Base-by-base conservation (phyloP, 2,888 invertebrate genomes). In the Operophtera brumata region DNA sequence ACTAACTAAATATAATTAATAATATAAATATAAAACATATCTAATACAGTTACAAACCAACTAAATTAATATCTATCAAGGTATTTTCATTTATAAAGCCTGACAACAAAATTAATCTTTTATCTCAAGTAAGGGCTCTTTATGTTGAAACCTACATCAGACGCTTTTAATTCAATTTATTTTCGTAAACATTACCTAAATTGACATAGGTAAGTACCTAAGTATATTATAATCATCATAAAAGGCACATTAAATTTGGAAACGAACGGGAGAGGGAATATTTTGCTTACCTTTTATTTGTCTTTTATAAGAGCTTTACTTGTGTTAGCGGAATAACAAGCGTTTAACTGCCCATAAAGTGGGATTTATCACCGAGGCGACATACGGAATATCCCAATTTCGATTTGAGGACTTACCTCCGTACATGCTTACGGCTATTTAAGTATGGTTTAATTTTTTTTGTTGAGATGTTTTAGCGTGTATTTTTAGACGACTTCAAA, bases 311-410 rank as follows among this genome's bases (percentile, higher is more conserved):
- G 70, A 69, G 69, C 69, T 70, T 74, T 77, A 75, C 73, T 75
- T 80, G 77, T 78, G 77, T 79, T 75, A 76, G 73, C 66, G 73
- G 75, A 75, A 77, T 80, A 81, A 82, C 82, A 82, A 77, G 71
- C 82, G 73, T 82, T 84, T 84, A 84, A 84, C 81, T 80, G 82
- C 77, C 81, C 80, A 80, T 85, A 83, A 84, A 84, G 69, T 62
- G 59, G 71, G 71, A 85, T 85, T 85, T 85, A 86, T 80, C 66
- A 70, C 70, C 55, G 62, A 63, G 67, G 65, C 71, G 73, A 78
- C 77, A 77, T 78, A 73, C 78, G 78, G 74, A 78, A 79, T 77
- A 78, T 77, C 71, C 71, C 65, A 61, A 64, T 77, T 73, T 69
- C 67, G 69, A 67, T 70, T 76, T 75, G 72, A 72, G 68, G 70